Base-by-base conservation (phyloP, 2,797 vertebrate genomes). In the Xerus rutilus region DNA sequence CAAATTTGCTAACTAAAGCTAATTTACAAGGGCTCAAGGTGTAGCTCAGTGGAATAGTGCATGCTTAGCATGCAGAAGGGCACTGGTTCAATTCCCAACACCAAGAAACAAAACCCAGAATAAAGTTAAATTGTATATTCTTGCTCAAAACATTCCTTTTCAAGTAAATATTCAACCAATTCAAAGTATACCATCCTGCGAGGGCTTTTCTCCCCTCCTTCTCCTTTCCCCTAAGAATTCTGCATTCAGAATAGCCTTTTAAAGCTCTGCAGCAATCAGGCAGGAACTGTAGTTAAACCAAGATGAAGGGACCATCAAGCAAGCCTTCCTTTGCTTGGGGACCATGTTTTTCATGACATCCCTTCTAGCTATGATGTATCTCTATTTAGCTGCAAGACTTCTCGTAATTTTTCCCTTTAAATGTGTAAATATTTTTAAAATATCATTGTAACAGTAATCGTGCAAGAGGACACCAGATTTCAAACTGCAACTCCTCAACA, bases 131-230 rank as follows among this genome's bases (percentile, higher is more conserved):
- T 39, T 35, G 7, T 32, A 65, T 64, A 5, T 49, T 59, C 45
- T 91, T 76, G 17, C 65, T 86, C 79, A 69, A 91, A 89, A 93
- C 39, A 57, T 32, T 86, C 72, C 85, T 64, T n/a, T 52, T 69
- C 30, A 85, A 65, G 59, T 62, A 62, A 62, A 43, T 67, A 78
- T 72, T 35, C n/a, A 47, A 23, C 70, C 13, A 39, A 39, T 76
- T 52, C 18, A 62, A 89, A 94, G 45, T 15, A n/a, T 6, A 21
- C 59, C 15, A n/a, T 67, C 28, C 59, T 54, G 8, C 39, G 28
- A 57, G 57, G 47, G 4, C 18, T 64, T 62, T 77, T 49, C 49
- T 92, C 30, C 20, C 17, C 25, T 28, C 30, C 54, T 21, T 21
- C 47, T 62, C 13, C 21, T 86, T 76, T 76, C 32, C 45, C 52